Evolutionary conservation across 2,797 vertebrate species (phyloP), one percentile per base, ranked within the genome.

Genomic region (Huso huso): DNA sequence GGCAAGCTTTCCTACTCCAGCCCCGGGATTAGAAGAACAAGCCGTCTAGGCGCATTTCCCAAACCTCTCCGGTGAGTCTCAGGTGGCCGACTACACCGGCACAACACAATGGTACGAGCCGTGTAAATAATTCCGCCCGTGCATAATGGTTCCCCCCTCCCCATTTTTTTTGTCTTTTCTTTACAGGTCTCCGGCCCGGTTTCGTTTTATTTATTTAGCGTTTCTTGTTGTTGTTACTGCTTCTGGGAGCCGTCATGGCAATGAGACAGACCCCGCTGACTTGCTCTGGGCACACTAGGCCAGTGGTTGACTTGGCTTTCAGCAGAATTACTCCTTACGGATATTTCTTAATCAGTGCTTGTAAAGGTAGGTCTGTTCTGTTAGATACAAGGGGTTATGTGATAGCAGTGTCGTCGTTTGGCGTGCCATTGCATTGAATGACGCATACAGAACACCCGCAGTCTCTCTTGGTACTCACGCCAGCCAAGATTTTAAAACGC

Each of bases 211-310:
- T 60, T 52, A 62, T 57, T 48, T 50, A 70, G 66, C 48, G 60
- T 61, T 65, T 62, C 63, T 71, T 23, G 67, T 62, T 18, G 13
- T 18, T 52, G 60, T 61, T 66, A 11, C 71, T 63, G 66, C 37
- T 52, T 62, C 37, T 15, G 6, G 68, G 18, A 53, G 6, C 76
- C 82, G 76, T 79, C 82, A 97, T 99, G 96, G 94, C 95, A 8
- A 96, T 97, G 95, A 92, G 94, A 71, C 96, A 97, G 83, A 98
- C 95, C 11, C 96, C 96, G 48, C 92, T 99, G 73, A 95, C 96
- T 67, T 98, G 95, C 85, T 97, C 95, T 7, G 96, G 96, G 15
- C 96, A 99, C 89, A 99, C 95, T 77, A 89, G 96, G 78, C 96
- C 95, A 18, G 95, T 97, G 73, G 95, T 99, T 66, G 95, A 99